phyloP scores from a whole-genome alignment of 2,113 vertebrate genomes.

The Crotalus viridis region DNA sequence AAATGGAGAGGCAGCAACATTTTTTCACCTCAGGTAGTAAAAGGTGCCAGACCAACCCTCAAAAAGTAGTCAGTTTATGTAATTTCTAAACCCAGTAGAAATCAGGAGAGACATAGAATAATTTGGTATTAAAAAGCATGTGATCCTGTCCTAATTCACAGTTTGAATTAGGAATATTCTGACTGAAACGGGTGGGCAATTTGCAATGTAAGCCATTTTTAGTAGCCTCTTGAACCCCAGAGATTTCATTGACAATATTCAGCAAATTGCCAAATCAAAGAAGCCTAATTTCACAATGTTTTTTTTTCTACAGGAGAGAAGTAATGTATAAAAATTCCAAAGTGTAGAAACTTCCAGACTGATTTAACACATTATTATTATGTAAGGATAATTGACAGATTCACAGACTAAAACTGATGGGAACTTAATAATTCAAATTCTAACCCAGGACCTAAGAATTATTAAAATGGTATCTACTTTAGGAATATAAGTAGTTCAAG shows the following conservation, averaged over 20 bases:
- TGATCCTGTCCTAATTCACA: neutral
- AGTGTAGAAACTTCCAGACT: too few species aligned
- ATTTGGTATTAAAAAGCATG: neutral
- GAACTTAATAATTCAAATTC: neutral
- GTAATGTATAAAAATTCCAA: neutral
- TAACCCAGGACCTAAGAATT: neutral
- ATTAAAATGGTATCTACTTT: neutral
- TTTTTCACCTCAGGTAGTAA: neutral
- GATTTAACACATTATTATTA: neutral
- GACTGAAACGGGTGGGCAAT: neutral
- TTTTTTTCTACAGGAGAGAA: neutral
- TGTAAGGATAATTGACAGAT: neutral
- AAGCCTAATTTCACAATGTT: too few species aligned
- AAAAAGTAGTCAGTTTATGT: neutral
- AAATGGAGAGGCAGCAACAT: neutral
- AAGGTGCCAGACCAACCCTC: neutral
- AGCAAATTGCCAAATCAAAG: too few species aligned
- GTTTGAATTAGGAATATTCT: neutral
- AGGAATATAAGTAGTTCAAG: neutral
- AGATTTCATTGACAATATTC: too few species aligned
- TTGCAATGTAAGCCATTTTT: too few species aligned
- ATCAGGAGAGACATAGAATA: neutral
- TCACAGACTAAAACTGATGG: too few species aligned
- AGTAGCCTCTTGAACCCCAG: too few species aligned
- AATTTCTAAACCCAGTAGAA: neutral